Evolutionary conservation across 1,140 invertebrate species (phyloP), one percentile per base, ranked within the genome.

Genomic region (Drosophila lacteicornis): DNA sequence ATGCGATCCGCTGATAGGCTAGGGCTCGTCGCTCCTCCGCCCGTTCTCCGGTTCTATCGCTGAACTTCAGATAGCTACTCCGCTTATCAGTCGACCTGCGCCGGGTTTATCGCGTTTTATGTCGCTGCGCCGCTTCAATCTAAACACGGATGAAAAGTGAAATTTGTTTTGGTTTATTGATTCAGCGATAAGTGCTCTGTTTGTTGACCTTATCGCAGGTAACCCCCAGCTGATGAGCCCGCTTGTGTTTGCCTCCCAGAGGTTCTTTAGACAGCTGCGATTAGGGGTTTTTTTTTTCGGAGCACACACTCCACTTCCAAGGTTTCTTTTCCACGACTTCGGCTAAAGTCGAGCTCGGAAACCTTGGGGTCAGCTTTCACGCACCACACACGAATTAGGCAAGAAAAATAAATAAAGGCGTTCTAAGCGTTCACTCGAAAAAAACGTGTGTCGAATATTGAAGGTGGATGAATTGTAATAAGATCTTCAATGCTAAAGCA

Each of bases 91-190:
- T 25, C 42, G 62, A 78, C 56, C 55, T 51, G 60, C 22, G 17
- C 38, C 17, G 46, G 40, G 40, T 42, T 74, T 83, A 83, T 83
- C 81, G 42, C 38, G 30, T 55, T 70, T 55, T 66, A 49, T 33
- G 25, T 27, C 36, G 40, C 57, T 79, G 50, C 71, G 43, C 80
- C 51, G 80, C 69, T 74, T 45, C 36, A 88, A 74, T 74, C 81
- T 70, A 83, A 87, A 77, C 57, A 59, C 36, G 22, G 27, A 56
- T 61, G 55, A 43, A 74, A 74, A 74, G 55, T 88, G 45, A 77
- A 86, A 83, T 80, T 86, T 80, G 79, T 75, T 87, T 80, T 77
- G 80, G 62, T 56, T 83, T 84, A 88, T 87, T 80, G 61, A 75
- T 55, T 74, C 58, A 74, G 42, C 57, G 82, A 86, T 88, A 88